These are phyloP conservation scores for Atrichornis clamosus DNA, from an alignment of 2,113 vertebrate species.

Conservation along the genomic window DNA sequence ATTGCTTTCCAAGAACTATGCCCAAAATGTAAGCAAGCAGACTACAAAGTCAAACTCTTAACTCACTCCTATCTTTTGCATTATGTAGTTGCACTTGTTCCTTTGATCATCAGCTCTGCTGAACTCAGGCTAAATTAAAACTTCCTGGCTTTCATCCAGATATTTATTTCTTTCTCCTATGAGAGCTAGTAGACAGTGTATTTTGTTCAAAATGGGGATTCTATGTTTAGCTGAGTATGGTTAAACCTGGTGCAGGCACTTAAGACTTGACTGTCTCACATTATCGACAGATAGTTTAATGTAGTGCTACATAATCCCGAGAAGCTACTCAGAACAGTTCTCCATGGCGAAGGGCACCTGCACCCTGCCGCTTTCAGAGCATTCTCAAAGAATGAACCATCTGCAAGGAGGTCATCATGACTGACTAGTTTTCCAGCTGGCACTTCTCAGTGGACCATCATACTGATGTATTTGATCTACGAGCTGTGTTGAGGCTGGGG, in stretches of 20 bases:
- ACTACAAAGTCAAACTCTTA: background rate
- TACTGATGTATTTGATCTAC: background rate
- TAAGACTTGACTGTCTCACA: background rate
- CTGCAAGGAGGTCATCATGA: background rate
- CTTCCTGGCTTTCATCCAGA: background rate
- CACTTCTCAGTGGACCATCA: background rate
- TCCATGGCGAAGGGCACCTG: background rate
- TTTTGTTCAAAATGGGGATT: background rate
- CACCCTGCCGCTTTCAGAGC: background rate
- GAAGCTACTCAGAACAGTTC: background rate
- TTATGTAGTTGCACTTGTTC: background rate
- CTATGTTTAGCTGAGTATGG: background rate
- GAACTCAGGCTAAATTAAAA: background rate
- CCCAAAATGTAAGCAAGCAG: background rate
- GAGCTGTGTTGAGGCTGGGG: background rate
- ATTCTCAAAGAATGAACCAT: background rate
- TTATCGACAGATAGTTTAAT: background rate
- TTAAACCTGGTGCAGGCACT: background rate
- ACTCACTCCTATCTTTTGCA: background rate
- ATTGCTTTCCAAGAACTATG: background rate
- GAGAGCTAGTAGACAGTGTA: background rate
- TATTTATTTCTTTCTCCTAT: background rate
- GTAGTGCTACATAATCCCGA: background rate
- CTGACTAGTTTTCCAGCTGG: background rate
- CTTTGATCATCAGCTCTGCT: background rate